A percentile compares a stretch with the other conserved stretches of the same genome.
Evolutionary conservation across 2,797 vertebrate genomes (phyloP).

Genomic region (Sebastes flavidus): DNA sequence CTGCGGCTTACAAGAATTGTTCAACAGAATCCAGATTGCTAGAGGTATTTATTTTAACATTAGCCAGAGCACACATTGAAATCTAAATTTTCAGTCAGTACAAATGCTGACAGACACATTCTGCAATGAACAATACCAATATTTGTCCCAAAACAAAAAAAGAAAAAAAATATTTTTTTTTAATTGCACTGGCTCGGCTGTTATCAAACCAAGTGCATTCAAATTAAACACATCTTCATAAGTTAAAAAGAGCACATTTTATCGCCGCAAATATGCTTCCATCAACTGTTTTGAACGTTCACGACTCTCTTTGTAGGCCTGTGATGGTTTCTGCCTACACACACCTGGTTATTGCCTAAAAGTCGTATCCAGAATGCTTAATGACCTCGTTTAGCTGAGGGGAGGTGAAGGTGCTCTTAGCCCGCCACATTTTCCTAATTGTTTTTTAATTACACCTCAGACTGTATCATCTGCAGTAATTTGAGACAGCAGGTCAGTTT

Average conservation of each 20-base stretch:
- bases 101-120: neutral
- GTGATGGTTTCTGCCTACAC: constrained; percentile 57
- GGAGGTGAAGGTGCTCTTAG: constrained; percentile 82
- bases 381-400: constrained; percentile 82
- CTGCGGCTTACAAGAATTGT: neutral
- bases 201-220: neutral
- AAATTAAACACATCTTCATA: neutral
- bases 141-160: neutral
- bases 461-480: constrained; percentile 88
- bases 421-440: constrained; percentile 87
- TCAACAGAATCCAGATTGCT: neutral
- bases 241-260: neutral
- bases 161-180: neutral
- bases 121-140: neutral
- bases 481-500: constrained; percentile 86
- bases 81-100: neutral
- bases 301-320: neutral
- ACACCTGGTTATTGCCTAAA: constrained; percentile 73
- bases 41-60: neutral
- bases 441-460: constrained; percentile 90
- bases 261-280: neutral
- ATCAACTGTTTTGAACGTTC: neutral
- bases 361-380: constrained; percentile 83
- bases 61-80: neutral
- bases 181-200: neutral